phyloP scores from a whole-genome alignment of 2,113 vertebrate genomes.

The Salminus brasiliensis region DNA sequence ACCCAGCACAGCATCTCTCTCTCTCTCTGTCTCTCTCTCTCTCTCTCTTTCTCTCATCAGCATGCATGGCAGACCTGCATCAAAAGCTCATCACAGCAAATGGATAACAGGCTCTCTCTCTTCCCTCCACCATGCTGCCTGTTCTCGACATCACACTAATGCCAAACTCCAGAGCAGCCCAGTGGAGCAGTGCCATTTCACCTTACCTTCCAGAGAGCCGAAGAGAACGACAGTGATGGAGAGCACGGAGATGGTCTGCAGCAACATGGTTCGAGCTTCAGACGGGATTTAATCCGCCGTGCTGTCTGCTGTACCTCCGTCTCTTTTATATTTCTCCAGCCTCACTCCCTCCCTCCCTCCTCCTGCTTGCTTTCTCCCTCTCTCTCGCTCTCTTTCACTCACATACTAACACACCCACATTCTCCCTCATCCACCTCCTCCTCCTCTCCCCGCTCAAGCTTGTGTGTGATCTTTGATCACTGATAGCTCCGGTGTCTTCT shows the following conservation, averaged over 20 bases:
- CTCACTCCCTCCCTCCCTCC: conserved; percentile 73
- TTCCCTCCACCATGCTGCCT: conserved; percentile 25
- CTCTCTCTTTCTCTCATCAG: conserved; percentile 16
- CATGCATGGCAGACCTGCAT: conserved; percentile 23
- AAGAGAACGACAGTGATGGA: conserved; percentile 72
- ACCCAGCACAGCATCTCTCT: conserved; percentile 20
- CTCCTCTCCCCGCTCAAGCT: conserved; percentile 14
- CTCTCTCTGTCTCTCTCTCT: no score
- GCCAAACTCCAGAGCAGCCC: conserved; percentile 34
- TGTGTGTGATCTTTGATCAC: conserved; percentile 25
- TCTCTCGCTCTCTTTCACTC: conserved; percentile 53
- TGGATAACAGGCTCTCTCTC: background rate
- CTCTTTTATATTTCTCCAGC: conserved; percentile 76
- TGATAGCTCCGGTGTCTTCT: conserved; percentile 29
- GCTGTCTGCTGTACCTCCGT: conserved; percentile 71
- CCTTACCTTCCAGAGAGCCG: conserved; percentile 79
- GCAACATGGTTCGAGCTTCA: conserved; percentile 75
- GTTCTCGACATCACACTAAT: conserved; percentile 35
- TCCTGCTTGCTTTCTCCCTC: conserved; percentile 60
- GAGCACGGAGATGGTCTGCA: conserved; percentile 76
- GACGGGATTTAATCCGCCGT: conserved; percentile 72
- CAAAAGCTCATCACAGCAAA: conserved; percentile 18
- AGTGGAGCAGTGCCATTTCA: conserved; percentile 28
- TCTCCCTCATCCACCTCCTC: conserved; percentile 54
- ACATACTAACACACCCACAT: conserved; percentile 56